phyloP scores from a whole-genome alignment of 2,113 vertebrate species.

The Platichthys flesus region DNA sequence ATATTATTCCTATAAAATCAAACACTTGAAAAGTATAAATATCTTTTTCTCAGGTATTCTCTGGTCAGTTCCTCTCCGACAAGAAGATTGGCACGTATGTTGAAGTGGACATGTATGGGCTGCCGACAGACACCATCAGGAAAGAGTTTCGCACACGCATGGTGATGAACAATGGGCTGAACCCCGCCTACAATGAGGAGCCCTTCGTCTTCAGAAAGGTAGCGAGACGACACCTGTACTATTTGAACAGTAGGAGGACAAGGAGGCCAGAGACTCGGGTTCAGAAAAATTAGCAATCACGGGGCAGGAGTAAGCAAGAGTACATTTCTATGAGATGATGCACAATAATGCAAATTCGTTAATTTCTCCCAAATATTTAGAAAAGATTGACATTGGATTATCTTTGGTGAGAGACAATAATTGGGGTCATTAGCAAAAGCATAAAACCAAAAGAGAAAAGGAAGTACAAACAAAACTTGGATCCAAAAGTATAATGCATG shows the following conservation, averaged over 20 bases:
- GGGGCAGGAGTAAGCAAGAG: no score
- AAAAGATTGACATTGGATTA: no score
- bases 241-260: background rate
- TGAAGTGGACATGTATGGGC: constrained; percentile 98
- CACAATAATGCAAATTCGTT: background rate
- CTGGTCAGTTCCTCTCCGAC: constrained; percentile 97
- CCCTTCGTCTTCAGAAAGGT: constrained; percentile 99
- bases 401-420: background rate
- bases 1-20: background rate
- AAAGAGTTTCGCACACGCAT: constrained; percentile 98
- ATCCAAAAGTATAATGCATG: background rate
- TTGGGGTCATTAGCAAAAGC: background rate
- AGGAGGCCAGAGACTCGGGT: background rate
- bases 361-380: background rate
- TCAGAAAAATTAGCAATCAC: no score
- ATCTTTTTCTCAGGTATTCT: constrained; percentile 88
- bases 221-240: background rate
- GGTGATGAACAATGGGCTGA: constrained; percentile 99
- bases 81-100: constrained; percentile 98
- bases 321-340: background rate
- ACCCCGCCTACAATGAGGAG: constrained; percentile 98
- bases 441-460: background rate
- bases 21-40: background rate
- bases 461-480: background rate
- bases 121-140: constrained; percentile 96